Evolutionary conservation across 2,888 invertebrate species (phyloP).

Genomic region (Chrysolina americana): DNA sequence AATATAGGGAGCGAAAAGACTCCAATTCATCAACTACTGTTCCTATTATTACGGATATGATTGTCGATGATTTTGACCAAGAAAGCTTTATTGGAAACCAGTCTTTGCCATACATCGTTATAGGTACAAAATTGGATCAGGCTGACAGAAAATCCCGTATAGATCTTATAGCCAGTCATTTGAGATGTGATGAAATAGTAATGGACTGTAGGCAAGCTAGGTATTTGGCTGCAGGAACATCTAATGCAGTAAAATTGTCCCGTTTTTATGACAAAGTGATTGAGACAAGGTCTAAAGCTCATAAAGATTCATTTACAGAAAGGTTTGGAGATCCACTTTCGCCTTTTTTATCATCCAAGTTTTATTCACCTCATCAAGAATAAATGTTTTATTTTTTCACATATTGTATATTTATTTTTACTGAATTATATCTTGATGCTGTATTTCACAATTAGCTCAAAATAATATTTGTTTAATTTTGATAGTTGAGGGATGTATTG

Average conservation of each 20-base stretch:
- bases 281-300: constrained; percentile 70
- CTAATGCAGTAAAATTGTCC: constrained; percentile 93
- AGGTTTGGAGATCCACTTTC: constrained; percentile 63
- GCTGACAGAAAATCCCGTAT: constrained; percentile 77
- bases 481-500: background rate
- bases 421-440: background rate
- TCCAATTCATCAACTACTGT: constrained; percentile 32
- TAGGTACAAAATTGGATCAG: constrained; percentile 73
- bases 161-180: constrained; percentile 85
- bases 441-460: background rate
- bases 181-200: constrained; percentile 94
- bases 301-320: constrained; percentile 63
- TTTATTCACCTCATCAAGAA: constrained; percentile 65
- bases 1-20: constrained; percentile 44
- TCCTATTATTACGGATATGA: constrained; percentile 25
- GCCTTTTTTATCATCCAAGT: constrained; percentile 64
- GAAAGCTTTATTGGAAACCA: constrained; percentile 90
- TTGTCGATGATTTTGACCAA: constrained; percentile 83
- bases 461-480: background rate
- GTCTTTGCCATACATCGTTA: constrained; percentile 90
- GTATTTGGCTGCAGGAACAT: constrained; percentile 93
- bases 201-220: constrained; percentile 82
- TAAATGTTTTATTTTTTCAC: constrained; percentile 38
- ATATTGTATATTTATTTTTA: background rate
- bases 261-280: constrained; percentile 94